Conservation (phyloP, 2,888 invertebrate species). For the Choristoneura rosaceana region DNA sequence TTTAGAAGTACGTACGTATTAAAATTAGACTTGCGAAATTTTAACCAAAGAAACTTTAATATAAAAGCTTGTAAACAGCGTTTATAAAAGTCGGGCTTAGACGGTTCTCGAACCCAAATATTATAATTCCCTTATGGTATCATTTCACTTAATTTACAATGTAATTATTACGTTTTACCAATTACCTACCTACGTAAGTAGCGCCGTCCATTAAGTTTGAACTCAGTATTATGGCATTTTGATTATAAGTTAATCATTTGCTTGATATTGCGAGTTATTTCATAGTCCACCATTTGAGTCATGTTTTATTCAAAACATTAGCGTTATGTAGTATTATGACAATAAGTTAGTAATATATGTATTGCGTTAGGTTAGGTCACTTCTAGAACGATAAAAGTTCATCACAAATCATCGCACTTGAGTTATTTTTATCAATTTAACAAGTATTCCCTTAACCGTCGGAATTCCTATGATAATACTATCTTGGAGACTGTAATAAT, state of each 20-base stretch:
- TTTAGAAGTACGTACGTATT: too few relatives aligned
- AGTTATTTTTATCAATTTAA: slow-evolving; percentile 1
- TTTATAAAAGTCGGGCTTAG: too few relatives aligned
- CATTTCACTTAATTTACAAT: too few relatives aligned
- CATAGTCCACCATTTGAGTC: background rate
- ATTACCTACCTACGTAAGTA: too few relatives aligned
- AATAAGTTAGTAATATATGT: background rate
- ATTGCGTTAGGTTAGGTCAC: slow-evolving; percentile 11
- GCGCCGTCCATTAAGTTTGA: too few relatives aligned
- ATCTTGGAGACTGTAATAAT: slow-evolving; percentile 8
- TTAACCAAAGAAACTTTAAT: too few relatives aligned
- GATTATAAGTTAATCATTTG: background rate
- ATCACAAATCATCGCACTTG: background rate
- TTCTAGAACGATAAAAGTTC: background rate
- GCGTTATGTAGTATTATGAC: background rate
- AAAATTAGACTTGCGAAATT: too few relatives aligned
- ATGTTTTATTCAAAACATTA: background rate
- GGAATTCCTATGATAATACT: background rate
- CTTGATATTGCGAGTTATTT: background rate
- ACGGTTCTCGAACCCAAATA: too few relatives aligned
- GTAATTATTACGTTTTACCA: too few relatives aligned
- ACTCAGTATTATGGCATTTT: too few relatives aligned
- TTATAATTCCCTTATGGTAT: too few relatives aligned
- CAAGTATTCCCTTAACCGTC: background rate
- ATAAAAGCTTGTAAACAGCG: too few relatives aligned